Evolutionary conservation across 2,888 invertebrate species (phyloP), one percentile per base, ranked within the genome.

Genomic region (Amphipoea oculea): DNA sequence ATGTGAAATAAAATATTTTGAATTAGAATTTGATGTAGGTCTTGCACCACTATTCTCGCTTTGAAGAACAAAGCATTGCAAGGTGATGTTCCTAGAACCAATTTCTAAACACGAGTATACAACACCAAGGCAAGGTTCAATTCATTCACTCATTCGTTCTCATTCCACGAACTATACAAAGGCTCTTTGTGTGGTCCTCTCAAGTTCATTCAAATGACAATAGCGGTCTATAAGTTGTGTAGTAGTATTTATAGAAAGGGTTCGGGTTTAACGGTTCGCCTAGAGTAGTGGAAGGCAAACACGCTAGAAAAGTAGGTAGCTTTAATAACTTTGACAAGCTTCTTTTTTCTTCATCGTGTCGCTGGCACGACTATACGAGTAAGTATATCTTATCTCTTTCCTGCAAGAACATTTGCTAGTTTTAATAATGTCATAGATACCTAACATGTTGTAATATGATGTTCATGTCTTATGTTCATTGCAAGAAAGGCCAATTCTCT

Each of bases 121-220:
- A 57, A 6, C 17, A 20, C 5, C n/a, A 11, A 40, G 14, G 45
- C 17, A 68, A 69, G 40, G 23, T 79, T 69, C 57, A 51, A 73
- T 79, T 69, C 80, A 73, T 73, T 79, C 72, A 60, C 29, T 62
- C 51, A 72, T 54, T 67, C 78, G 40, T 9, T 62, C 51, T 36
- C 62, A 57, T 73, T 23, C 48, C 60, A 7, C 36, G n/a, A 70
- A 60, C 36, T 40, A 45, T 48, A 79, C 76, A 79, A 83, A 76
- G 76, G 23, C 42, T 20, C 40, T 73, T 76, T 83, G 83, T 66
- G 54, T 23, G 40, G 14, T 45, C 9, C 45, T 66, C 83, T 71
- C n/a, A n/a, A 75, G 72, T 79, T 76, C 75, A 62, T 73, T 73
- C 73, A 76, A 63, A 73, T 78, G 62, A 83, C 75, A 83, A 76